Base-by-base conservation (phyloP, 2,797 vertebrate species). In the Etheostoma perlongum region DNA sequence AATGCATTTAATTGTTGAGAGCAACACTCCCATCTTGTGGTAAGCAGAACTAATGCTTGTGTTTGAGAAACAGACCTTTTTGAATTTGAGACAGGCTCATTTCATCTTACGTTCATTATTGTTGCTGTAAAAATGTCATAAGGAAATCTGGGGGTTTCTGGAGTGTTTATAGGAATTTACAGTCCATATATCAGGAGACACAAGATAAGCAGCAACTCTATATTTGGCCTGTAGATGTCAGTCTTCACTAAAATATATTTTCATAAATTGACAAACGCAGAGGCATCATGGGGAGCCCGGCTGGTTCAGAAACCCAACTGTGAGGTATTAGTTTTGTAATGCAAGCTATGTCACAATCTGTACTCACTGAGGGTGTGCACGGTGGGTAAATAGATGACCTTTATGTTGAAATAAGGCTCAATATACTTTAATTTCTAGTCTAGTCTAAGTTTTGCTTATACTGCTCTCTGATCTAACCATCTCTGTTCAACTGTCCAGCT, bases 151-250 rank as follows among this genome's bases (percentile, higher is more conserved):
- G 3, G 1, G 3, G 33, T 30, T n/a, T 55, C 7, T 21, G 25
- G 14, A 46, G 21, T 30, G 14, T 49, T 54, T 14, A 3, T 44
- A 5, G 18, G 33, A 75, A 60, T 49, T 19, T 30, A 30, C 14
- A 48, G 1, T 7, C 18, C 0, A 0, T 19, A 13, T 0, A 44
- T 15, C 10, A 40, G 4, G 1, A 4, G 44, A 40, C n/a, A 8
- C 13, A 21, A 44, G 2, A 55, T 12, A 52, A 72, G 13, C 27
- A n/a, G 71, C 49, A 88, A 27, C 78, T 81, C 12, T 47, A 14
- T 10, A 5, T 18, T n/a, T 46, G 33, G 33, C 87, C 93, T 62
- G 42, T 82, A 92, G 92, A 86, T 93, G 93, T 83, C 92, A 93
- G 79, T 84, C 23, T 86, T 81, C 48, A 42, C 69, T 77, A 48